Base-by-base conservation (phyloP, 1,140 invertebrate genomes). In the Philotrypesis tridentata region DNA sequence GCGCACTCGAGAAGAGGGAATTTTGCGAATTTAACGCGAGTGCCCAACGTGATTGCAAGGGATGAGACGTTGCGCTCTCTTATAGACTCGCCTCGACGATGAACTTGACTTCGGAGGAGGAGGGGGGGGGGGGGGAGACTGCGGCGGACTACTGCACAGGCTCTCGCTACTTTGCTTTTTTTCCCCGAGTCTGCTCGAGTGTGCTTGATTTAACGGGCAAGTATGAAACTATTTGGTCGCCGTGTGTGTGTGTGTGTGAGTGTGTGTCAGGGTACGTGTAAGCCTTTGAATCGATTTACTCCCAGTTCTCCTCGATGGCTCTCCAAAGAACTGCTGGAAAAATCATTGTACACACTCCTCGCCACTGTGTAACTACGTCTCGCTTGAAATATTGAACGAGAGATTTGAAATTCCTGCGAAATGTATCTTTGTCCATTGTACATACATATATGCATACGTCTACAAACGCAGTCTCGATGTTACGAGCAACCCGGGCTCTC, bases 11-110 rank as follows among this genome's bases (percentile, higher is more conserved):
- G 21, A 9, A 65, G 74, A 65, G 74, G 60, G 29, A 77, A 77
- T 77, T 77, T 77, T 67, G 48, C 75, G 37, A 77, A 77, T 77
- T 77, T 77, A 77, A 29, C 73, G 27, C 55, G 73, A 75, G 29
- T 75, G 29, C 55, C 23, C 33, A 5, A 21, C n/a, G n/a, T 65
- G 75, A 77, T 77, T 77, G 75, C 63, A n/a, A 77, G 63, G 67
- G 63, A 77, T 23, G 12, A 60, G 12, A 12, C 23, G 33, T 14
- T 63, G 17, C 27, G 12, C 27, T 70, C 27, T 33, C 29, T n/a
- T n/a, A n/a, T n/a, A n/a, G 14, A 11, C 29, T 21, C 65, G 65
- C 14, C 14, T 1, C 63, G 21, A 1, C 48, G 48, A 55, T 55
- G 48, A 55, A 55, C 48, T 55, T 55, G 48, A 55, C 21, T 55